phyloP scores from a whole-genome alignment of 2,797 vertebrate species.

The Taeniopygia guttata region DNA sequence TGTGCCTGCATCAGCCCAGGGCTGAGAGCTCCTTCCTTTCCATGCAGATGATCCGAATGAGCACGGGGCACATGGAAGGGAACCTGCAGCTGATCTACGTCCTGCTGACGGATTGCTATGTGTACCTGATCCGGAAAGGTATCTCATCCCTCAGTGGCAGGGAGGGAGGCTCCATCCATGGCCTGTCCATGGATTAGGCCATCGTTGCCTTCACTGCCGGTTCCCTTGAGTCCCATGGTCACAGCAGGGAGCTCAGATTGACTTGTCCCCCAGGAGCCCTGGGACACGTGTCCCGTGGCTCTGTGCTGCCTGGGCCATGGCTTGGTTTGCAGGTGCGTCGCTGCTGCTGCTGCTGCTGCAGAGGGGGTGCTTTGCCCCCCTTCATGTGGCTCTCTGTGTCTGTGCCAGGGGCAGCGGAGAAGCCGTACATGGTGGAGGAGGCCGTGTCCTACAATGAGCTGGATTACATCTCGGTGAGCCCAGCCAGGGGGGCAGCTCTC shows the following conservation, averaged over 20 bases:
- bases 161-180: not conserved
- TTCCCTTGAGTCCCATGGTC: not conserved
- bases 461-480: constrained; percentile 93
- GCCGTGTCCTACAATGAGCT: constrained; percentile 94
- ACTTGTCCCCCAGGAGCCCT: not conserved
- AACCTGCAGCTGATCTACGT: constrained; percentile 93
- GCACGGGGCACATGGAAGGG: constrained; percentile 97
- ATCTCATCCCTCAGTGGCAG: not conserved
- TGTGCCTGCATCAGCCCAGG: accelerated
- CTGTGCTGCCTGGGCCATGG: accelerated
- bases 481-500: accelerated
- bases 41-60: constrained; percentile 93
- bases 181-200: not conserved
- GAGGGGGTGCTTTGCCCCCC: not conserved
- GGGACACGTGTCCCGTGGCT: accelerated
- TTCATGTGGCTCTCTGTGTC: not conserved
- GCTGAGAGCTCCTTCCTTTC: not conserved
- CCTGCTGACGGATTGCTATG: constrained; percentile 92
- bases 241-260: not conserved
- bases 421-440: constrained; percentile 95
- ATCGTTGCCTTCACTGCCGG: not conserved
- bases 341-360: not conserved
- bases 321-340: not conserved
- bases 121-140: constrained; percentile 97
- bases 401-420: constrained; percentile 90